Percentiles rank a stretch among this genome's conserved stretches.
These are phyloP conservation scores for Diadophis punctatus DNA, from an alignment of 2,113 vertebrate genomes.

Conservation along the genomic window DNA sequence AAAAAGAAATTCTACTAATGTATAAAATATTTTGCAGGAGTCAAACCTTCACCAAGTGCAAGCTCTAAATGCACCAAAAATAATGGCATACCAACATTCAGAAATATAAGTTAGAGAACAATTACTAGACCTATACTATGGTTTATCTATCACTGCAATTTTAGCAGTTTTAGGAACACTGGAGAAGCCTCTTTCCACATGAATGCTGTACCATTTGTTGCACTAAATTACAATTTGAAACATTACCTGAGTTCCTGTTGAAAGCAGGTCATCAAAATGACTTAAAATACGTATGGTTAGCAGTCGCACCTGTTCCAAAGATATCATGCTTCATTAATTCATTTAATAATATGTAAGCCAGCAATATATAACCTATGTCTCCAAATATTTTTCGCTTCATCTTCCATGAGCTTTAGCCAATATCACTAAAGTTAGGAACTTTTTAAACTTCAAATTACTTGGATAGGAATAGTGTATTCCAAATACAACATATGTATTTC, in stretches of 20 bases:
- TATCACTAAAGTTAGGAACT: background rate
- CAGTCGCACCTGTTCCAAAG: slow-evolving; percentile 80
- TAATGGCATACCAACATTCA: background rate
- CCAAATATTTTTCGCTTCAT: background rate
- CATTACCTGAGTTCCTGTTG: slow-evolving; percentile 75
- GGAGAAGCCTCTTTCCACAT: background rate
- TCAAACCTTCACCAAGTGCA: background rate
- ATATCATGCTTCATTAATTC: slow-evolving; percentile 10
- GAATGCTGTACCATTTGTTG: slow-evolving; percentile 4
- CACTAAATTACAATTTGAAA: slow-evolving; percentile 11
- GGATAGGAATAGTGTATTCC: background rate
- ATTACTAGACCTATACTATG: background rate
- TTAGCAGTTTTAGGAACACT: background rate
- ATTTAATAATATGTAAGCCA: background rate
- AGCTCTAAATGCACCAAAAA: background rate
- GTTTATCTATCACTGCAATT: background rate
- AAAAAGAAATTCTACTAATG: background rate
- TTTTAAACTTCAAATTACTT: background rate
- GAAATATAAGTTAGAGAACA: background rate
- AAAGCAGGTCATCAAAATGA: slow-evolving; percentile 80
- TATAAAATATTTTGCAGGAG: background rate
- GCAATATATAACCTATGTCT: background rate
- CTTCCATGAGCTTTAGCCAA: background rate
- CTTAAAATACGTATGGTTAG: slow-evolving; percentile 87
- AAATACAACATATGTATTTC: background rate